Evolutionary conservation across 1,140 invertebrate species (phyloP).

Genomic region (Pomacea maculata): DNA sequence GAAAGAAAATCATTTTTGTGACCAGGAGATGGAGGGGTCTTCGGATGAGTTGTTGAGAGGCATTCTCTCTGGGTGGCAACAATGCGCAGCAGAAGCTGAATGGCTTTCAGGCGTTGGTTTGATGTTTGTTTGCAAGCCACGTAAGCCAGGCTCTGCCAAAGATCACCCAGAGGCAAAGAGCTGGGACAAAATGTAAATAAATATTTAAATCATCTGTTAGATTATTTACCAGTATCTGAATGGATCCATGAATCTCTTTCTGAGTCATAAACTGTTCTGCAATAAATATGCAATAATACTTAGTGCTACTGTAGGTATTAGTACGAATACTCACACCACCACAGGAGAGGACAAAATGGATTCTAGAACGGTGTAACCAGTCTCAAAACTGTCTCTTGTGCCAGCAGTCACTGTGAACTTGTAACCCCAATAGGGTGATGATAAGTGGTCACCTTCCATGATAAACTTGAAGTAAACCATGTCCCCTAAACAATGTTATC

Average conservation of each 20-base stretch:
- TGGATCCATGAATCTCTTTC: no score
- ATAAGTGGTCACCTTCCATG: slow-evolving; percentile 34
- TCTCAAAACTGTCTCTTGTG: slow-evolving; percentile 61
- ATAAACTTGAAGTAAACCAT: slow-evolving; percentile 57
- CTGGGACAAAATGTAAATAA: slow-evolving; percentile 39
- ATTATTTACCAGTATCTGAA: no score
- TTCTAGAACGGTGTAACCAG: slow-evolving; percentile 61
- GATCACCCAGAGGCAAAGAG: slow-evolving; percentile 48
- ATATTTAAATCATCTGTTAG: not conserved
- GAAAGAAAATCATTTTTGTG: not conserved
- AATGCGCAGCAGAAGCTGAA: slow-evolving; percentile 53
- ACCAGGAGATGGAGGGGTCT: not conserved
- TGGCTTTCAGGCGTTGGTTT: slow-evolving; percentile 56
- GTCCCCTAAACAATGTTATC: slow-evolving; percentile 53
- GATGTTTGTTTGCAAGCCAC: slow-evolving; percentile 61
- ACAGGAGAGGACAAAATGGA: slow-evolving; percentile 52
- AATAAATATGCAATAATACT: no score
- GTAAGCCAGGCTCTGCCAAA: slow-evolving; percentile 60
- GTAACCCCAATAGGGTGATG: slow-evolving; percentile 57
- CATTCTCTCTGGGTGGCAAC: slow-evolving; percentile 10
- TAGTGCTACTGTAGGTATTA: no score
- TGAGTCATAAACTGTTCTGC: no score
- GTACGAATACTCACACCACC: slow-evolving; percentile 40
- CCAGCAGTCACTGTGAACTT: slow-evolving; percentile 62
- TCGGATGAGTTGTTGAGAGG: slow-evolving; percentile 1